These are phyloP conservation scores for Podarcis lilfordi DNA, from an alignment of 2,797 vertebrate species.

Conservation along the genomic window DNA sequence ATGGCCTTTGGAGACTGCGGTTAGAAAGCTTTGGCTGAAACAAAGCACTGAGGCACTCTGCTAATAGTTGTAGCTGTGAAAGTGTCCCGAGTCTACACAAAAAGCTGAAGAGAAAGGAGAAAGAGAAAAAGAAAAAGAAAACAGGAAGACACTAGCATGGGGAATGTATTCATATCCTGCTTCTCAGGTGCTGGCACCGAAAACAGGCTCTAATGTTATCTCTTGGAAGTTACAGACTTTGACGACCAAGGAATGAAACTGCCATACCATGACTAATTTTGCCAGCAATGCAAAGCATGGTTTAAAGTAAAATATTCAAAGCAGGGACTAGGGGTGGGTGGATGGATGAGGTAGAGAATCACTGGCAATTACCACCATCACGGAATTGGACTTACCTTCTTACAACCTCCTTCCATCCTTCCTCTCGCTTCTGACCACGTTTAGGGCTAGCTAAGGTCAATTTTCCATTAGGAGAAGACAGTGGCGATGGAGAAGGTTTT, in stretches of 20 bases:
- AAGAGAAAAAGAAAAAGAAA: neutral
- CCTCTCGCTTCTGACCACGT: constrained; percentile 84
- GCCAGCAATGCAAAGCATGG: neutral
- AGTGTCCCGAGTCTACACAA: neutral
- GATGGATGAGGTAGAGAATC: no score
- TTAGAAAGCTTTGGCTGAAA: neutral
- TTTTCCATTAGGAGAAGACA: constrained; percentile 85
- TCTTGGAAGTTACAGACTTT: neutral
- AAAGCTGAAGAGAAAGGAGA: neutral
- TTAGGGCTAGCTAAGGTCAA: constrained; percentile 85
- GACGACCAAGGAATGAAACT: neutral
- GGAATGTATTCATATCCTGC: neutral
- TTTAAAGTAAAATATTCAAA: neutral
- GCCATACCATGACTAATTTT: neutral
- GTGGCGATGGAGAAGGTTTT: constrained; percentile 81
- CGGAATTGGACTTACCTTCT: constrained; percentile 74
- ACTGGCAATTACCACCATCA: neutral
- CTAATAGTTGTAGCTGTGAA: neutral
- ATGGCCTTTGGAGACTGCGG: neutral
- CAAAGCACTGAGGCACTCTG: neutral
- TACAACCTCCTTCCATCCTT: constrained; percentile 86
- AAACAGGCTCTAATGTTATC: neutral
- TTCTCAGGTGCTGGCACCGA: neutral
- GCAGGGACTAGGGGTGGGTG: neutral
- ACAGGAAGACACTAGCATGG: neutral